Evolutionary conservation across 2,113 vertebrate genomes (phyloP).

Genomic region (Psilopsiagon aurifrons): DNA sequence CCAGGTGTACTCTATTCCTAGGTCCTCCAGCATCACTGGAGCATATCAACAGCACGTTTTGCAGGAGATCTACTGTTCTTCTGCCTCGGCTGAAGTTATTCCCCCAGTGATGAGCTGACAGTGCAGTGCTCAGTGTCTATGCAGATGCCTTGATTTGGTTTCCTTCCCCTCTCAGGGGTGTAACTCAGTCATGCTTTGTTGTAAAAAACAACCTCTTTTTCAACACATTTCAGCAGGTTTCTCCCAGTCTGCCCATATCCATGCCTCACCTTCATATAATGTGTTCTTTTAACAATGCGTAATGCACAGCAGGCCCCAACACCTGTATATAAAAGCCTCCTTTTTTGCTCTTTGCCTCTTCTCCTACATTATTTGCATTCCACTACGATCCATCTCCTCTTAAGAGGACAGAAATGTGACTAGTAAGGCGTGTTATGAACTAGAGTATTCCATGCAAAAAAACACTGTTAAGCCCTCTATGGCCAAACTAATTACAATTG

Average conservation of each 20-base stretch:
- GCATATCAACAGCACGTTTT: neutral
- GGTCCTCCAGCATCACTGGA: neutral
- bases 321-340: neutral
- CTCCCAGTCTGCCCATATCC: neutral
- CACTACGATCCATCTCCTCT: constrained; percentile 31
- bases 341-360: neutral
- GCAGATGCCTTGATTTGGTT: neutral
- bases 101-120: neutral
- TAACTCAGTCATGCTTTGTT: neutral
- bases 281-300: neutral
- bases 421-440: constrained; percentile 51
- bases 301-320: neutral
- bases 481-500: constrained; percentile 52
- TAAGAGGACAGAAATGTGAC: constrained; percentile 54
- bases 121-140: neutral
- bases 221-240: neutral
- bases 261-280: neutral
- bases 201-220: neutral
- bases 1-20: neutral
- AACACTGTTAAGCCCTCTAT: constrained; percentile 9
- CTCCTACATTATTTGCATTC: neutral
- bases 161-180: neutral
- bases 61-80: neutral
- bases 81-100: neutral
- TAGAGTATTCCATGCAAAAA: constrained; percentile 25